Evolutionary conservation across 1,140 invertebrate genomes (phyloP), one percentile per base, ranked within the genome.

Genomic region (Papilio helenus): DNA sequence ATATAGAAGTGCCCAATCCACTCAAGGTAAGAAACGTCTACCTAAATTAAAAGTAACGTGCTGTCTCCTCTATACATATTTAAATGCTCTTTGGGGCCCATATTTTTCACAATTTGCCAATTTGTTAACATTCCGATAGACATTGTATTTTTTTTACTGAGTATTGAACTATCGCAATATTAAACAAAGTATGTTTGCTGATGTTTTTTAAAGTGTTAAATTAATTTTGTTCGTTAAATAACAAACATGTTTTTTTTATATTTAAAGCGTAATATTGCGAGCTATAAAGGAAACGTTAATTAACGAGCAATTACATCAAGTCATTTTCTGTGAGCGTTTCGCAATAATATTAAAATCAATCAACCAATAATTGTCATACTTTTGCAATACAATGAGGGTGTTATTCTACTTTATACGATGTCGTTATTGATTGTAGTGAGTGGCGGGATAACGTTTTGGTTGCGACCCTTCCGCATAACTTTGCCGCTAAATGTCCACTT

Each of bases 41-140:
- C 78, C 85, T 88, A 92, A 92, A 93, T 94, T 91, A 93, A 91
- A 90, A 93, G 87, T 93, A 91, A 93, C 88, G 87, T 84, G 82
- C 82, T 88, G 87, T 92, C 88, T 91, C 85, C 89, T 92, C 89
- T 89, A 91, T 93, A 92, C 88, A 92, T 93, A 92, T 85, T 90
- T 92, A 92, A 92, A 92, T 87, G 86, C 85, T 92, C 84, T 89
- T 91, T 88, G 92, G 89, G 89, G 84, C 83, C 85, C 87, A 88
- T 91, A 91, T 90, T 91, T 91, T 87, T 84, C 87, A 87, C 87
- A 82, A 85, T 84, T 79, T 82, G 82, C 81, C 87, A 83, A 89
- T 88, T 90, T 87, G 80, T 83, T 82, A 82, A 81, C 82, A 82
- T 87, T 87, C 88, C 90, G 89, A 87, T 90, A 82, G 85, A 87